These are phyloP conservation scores for Chaenogobius annularis DNA, from an alignment of 2,113 vertebrate genomes.

Conservation along the genomic window DNA sequence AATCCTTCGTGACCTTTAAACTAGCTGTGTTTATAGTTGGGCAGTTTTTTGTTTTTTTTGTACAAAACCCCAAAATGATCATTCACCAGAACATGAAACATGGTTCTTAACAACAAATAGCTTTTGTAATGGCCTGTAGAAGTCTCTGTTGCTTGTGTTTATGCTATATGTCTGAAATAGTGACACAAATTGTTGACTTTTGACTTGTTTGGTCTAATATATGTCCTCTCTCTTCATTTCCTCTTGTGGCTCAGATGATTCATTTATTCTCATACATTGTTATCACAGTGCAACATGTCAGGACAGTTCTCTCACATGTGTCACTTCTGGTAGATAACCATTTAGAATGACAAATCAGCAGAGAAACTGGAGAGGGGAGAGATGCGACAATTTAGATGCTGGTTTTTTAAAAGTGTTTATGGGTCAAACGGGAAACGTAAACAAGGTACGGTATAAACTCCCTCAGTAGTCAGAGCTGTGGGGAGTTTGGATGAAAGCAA, in stretches of 20 bases:
- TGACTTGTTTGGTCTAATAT: slow-evolving; percentile 18
- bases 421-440: not conserved
- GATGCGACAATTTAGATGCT: not conserved
- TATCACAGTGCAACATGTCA: not conserved
- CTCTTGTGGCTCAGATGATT: not conserved
- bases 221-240: slow-evolving; percentile 10
- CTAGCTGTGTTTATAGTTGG: no score
- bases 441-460: not conserved
- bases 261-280: not conserved
- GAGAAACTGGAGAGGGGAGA: not conserved
- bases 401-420: not conserved
- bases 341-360: not conserved
- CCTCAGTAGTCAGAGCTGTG: no score
- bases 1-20: no score
- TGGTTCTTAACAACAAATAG: not conserved
- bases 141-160: not conserved
- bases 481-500: no score
- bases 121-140: not conserved
- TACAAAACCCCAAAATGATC: no score
- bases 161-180: not conserved
- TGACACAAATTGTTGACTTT: not conserved
- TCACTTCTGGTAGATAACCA: not conserved
- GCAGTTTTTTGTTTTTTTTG: no score
- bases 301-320: not conserved
- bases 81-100: no score